These are phyloP conservation scores for Eurypyga helias DNA, from an alignment of 2,113 vertebrate species.

Conservation along the genomic window DNA sequence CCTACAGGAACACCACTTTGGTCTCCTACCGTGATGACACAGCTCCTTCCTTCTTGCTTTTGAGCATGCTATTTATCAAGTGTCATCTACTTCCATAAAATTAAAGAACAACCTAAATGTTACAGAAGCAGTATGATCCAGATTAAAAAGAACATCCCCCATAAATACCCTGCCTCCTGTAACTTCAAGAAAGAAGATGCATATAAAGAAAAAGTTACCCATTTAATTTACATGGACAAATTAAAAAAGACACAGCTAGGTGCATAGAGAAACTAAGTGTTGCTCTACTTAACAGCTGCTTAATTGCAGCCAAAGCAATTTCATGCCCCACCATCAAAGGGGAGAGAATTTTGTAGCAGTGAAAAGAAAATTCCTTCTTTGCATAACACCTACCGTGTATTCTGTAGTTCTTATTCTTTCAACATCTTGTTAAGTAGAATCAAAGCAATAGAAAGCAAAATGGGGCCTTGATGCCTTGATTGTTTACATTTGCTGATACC, in stretches of 20 bases:
- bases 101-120: background rate
- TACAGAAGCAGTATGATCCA: background rate
- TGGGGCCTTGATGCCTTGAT: background rate
- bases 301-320: conserved; percentile 14
- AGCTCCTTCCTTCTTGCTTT: background rate
- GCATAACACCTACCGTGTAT: background rate
- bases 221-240: background rate
- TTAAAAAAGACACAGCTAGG: background rate
- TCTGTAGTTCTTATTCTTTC: background rate
- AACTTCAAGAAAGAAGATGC: background rate
- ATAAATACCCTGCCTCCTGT: background rate
- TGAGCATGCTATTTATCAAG: background rate
- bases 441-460: background rate
- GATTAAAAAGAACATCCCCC: background rate
- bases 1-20: background rate
- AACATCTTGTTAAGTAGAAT: background rate
- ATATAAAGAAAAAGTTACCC: background rate
- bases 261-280: background rate
- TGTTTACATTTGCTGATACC: background rate
- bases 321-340: background rate
- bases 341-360: background rate
- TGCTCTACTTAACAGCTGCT: background rate
- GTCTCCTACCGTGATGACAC: background rate
- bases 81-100: background rate
- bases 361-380: background rate